phyloP scores from a whole-genome alignment of 2,888 invertebrate genomes.

The Tipula vernalis region DNA sequence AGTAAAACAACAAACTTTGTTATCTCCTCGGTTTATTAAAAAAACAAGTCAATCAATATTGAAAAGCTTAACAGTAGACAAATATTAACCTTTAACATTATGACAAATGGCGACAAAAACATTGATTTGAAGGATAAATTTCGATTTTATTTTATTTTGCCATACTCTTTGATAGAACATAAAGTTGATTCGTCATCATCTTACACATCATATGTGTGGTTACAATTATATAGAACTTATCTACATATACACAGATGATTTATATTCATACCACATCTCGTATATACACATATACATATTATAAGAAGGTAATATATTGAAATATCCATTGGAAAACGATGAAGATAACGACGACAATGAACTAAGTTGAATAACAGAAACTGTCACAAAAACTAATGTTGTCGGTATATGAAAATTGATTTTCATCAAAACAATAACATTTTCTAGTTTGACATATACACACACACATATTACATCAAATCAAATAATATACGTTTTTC shows the following conservation, averaged over 20 bases:
- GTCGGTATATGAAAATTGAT: background rate
- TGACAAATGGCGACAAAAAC: background rate
- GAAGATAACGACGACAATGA: background rate
- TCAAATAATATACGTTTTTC: background rate
- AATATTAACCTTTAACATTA: background rate
- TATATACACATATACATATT: background rate
- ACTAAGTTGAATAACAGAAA: background rate
- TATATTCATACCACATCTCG: background rate
- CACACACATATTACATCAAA: background rate
- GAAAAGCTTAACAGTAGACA: background rate
- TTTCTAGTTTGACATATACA: background rate
- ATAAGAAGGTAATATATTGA: background rate
- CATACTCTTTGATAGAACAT: background rate
- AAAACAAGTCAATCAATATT: background rate
- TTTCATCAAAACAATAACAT: background rate
- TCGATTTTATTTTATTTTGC: background rate
- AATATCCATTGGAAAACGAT: background rate
- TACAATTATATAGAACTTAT: background rate
- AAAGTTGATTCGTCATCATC: background rate
- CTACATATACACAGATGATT: background rate
- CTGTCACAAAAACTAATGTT: background rate
- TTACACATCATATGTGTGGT: background rate
- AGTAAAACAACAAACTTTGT: no score
- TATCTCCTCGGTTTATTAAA: no score
- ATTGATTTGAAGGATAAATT: background rate